phyloP scores from a whole-genome alignment of 2,888 invertebrate genomes.

The Tenthredo scrophulariae region DNA sequence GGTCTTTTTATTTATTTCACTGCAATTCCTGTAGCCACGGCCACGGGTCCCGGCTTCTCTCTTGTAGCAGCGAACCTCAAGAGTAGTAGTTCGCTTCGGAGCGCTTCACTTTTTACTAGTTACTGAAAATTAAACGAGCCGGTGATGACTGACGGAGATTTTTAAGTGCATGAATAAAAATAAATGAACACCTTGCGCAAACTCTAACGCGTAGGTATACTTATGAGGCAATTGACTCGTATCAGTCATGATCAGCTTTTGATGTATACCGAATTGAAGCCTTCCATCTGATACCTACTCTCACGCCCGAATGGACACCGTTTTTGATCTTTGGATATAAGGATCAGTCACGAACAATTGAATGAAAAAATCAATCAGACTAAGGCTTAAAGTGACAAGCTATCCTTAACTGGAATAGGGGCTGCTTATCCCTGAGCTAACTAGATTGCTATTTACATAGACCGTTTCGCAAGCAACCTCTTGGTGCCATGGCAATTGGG shows the following conservation, averaged over 20 bases:
- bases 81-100: slow-evolving; percentile 11
- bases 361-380: slow-evolving; percentile 27
- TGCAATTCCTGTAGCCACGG: slow-evolving; percentile 27
- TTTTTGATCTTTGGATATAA: neutral
- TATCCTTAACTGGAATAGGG: slow-evolving; percentile 45
- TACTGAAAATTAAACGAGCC: slow-evolving; percentile 39
- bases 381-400: slow-evolving; percentile 31
- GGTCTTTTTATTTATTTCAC: slow-evolving; percentile 49
- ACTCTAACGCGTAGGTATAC: neutral
- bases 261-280: neutral
- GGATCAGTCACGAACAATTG: neutral
- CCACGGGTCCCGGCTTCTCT: neutral
- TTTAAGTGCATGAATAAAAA: neutral
- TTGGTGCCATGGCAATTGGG: slow-evolving; percentile 49
- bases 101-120: slow-evolving; percentile 21
- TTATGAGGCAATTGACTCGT: neutral
- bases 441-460: slow-evolving; percentile 68
- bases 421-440: slow-evolving; percentile 64
- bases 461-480: slow-evolving; percentile 58
- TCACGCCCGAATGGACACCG: neutral
- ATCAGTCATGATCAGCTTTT: neutral
- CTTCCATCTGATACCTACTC: neutral
- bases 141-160: neutral
- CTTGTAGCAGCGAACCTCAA: slow-evolving; percentile 23
- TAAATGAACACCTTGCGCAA: neutral